A percentile compares a stretch with the other conserved stretches of the same genome.
These are phyloP conservation scores for Agapornis roseicollis DNA, from an alignment of 2,113 vertebrate species.

Conservation along the genomic window DNA sequence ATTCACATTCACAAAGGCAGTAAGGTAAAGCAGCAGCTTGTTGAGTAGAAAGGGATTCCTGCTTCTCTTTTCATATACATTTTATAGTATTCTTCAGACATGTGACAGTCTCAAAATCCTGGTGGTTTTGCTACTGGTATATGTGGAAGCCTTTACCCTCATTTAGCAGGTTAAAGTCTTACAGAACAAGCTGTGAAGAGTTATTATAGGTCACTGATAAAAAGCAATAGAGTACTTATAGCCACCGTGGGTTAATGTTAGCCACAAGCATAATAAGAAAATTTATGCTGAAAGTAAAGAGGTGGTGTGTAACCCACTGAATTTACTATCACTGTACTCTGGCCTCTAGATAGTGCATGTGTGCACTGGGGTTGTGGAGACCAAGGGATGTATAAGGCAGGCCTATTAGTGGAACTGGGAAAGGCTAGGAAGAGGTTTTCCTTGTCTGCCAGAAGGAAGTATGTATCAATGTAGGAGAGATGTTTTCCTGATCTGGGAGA, in stretches of 20 bases:
- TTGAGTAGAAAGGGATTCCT: neutral
- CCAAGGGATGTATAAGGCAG: neutral
- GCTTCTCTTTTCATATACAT: neutral
- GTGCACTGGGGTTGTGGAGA: neutral
- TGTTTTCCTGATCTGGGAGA: neutral
- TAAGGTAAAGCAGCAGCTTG: neutral
- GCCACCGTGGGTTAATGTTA: neutral
- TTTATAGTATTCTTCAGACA: neutral
- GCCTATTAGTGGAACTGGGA: neutral
- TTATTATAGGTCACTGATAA: constrained; percentile 19
- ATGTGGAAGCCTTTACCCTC: neutral
- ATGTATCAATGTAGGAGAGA: neutral
- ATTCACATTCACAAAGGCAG: neutral
- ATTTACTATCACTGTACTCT: constrained; percentile 5
- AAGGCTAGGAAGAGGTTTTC: neutral
- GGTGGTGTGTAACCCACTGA: neutral
- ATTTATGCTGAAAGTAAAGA: neutral
- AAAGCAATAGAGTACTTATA: neutral
- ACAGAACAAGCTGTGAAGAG: neutral
- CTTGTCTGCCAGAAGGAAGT: neutral
- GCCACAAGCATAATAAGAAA: neutral
- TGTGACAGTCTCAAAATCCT: neutral
- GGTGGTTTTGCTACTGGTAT: neutral
- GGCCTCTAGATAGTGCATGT: neutral
- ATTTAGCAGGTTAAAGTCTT: neutral